Percentiles rank a stretch among this genome's conserved stretches.
Conservation (phyloP, 2,113 vertebrate genomes). For the Drymodes brunneopygia region DNA sequence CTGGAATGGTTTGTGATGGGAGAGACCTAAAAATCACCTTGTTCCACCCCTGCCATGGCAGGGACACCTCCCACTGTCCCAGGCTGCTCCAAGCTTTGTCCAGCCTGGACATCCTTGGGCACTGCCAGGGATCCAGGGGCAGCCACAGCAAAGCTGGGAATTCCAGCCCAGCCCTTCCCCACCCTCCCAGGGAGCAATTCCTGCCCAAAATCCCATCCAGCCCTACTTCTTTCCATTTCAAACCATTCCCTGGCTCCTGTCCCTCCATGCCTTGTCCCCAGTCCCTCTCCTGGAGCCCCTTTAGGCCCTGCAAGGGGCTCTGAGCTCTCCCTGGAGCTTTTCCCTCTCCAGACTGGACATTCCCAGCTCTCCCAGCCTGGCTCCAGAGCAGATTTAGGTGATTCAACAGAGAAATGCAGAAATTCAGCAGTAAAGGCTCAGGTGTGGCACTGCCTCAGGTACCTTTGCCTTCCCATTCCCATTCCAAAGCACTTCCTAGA, state of each 20-base stretch:
- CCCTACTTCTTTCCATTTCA: too few relatives aligned
- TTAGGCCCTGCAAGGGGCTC: rapidly evolving
- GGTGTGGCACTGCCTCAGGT: background rate
- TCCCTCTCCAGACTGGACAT: background rate
- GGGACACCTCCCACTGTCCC: background rate
- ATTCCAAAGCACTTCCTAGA: background rate
- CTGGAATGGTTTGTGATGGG: background rate
- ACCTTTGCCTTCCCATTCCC: background rate
- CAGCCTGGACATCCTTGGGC: background rate
- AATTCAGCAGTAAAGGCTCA: background rate
- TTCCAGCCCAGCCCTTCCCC: rapidly evolving
- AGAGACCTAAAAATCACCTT: background rate
- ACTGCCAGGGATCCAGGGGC: background rate
- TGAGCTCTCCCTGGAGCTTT: background rate
- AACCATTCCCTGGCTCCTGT: background rate
- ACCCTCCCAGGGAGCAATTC: background rate
- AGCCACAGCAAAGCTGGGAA: background rate
- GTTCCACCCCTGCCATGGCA: background rate
- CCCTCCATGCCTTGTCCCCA: background rate
- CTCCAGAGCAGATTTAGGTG: background rate
- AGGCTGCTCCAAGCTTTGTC: background rate
- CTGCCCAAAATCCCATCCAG: rapidly evolving
- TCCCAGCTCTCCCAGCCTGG: background rate
- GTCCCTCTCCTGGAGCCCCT: background rate
- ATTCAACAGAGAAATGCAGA: background rate